These are phyloP conservation scores for Charanyca ferruginea DNA, from an alignment of 2,888 invertebrate genomes.

Conservation along the genomic window DNA sequence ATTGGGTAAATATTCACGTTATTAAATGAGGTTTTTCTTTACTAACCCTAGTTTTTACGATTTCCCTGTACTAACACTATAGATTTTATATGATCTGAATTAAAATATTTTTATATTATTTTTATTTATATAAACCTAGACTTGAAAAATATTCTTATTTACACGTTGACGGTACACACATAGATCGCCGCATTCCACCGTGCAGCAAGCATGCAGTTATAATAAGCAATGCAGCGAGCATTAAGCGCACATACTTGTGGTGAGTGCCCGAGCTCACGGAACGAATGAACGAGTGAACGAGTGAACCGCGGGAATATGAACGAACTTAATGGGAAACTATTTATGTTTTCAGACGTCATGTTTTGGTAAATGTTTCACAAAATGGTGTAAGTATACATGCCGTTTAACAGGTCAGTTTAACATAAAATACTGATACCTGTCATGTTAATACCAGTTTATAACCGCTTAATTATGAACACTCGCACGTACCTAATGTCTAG, in stretches of 20 bases:
- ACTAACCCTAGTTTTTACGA: too few species aligned
- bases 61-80: too few species aligned
- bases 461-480: too few species aligned
- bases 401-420: neutral
- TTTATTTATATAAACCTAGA: too few species aligned
- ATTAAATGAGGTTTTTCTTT: too few species aligned
- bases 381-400: neutral
- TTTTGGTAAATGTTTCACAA: slow-evolving; percentile 4
- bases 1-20: too few species aligned
- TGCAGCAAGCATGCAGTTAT: slow-evolving; percentile 5
- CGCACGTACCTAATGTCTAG: too few species aligned
- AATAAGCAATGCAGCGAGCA: slow-evolving; percentile 18
- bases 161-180: neutral
- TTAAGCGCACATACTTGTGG: neutral
- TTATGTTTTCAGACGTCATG: slow-evolving; percentile 17
- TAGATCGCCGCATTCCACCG: slow-evolving; percentile 4
- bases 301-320: slow-evolving; percentile 16
- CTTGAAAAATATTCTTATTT: too few species aligned
- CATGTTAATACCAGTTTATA: too few species aligned
- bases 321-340: slow-evolving; percentile 18
- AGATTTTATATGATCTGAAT: too few species aligned
- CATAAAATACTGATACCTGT: too few species aligned
- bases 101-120: too few species aligned
- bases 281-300: slow-evolving; percentile 8
- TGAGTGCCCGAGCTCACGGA: slow-evolving; percentile 4